Conservation (phyloP, 2,888 invertebrate genomes). For the Ischnus inquisitorius region DNA sequence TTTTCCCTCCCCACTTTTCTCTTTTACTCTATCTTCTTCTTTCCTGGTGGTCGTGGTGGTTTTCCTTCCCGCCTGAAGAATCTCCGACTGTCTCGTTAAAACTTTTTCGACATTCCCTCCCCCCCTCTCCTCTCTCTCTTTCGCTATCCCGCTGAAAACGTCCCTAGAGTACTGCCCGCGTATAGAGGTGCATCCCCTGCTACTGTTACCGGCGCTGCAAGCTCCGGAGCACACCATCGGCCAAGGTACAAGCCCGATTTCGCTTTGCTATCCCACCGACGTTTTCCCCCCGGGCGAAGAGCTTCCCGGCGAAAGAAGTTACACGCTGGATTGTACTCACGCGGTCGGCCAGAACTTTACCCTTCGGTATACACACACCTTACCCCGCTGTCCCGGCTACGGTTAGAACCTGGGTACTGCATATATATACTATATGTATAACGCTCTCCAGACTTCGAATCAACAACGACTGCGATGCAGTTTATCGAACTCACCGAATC, state of each 20-base stretch:
- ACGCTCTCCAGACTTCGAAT: slow-evolving; percentile 33
- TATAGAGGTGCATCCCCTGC: slow-evolving; percentile 64
- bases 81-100: slow-evolving; percentile 81
- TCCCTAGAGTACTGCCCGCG: slow-evolving; percentile 70
- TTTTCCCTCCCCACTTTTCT: slow-evolving; percentile 34
- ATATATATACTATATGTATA: slow-evolving; percentile 24
- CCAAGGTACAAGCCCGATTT: slow-evolving; percentile 35
- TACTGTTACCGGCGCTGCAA: not conserved
- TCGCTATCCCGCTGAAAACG: slow-evolving; percentile 59
- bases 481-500: slow-evolving; percentile 30
- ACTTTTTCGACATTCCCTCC: slow-evolving; percentile 76
- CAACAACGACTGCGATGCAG: slow-evolving; percentile 26
- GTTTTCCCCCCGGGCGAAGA: slow-evolving; percentile 45
- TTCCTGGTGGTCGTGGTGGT: not conserved
- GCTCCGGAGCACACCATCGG: slow-evolving; percentile 37
- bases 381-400: not conserved
- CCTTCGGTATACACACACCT: slow-evolving; percentile 17
- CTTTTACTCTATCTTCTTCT: slow-evolving; percentile 6
- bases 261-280: slow-evolving; percentile 36
- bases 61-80: slow-evolving; percentile 68
- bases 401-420: not conserved
- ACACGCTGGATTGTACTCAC: slow-evolving; percentile 63
- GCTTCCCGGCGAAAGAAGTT: slow-evolving; percentile 64
- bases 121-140: slow-evolving; percentile 7
- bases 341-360: slow-evolving; percentile 59